Base-by-base conservation (phyloP, 2,888 invertebrate species). In the Erebia epiphron region DNA sequence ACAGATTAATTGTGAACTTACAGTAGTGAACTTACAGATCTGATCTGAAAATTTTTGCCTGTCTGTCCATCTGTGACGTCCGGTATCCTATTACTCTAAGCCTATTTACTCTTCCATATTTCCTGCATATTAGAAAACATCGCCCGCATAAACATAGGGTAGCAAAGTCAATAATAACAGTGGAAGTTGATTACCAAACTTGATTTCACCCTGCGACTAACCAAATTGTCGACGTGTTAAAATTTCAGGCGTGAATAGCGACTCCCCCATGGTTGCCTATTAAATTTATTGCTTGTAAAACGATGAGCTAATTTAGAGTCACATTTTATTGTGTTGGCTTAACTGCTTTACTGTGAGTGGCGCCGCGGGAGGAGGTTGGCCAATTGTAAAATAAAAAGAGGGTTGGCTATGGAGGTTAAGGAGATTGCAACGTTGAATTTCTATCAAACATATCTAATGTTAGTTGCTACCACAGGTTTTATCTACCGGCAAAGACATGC, bases 251-350 rank as follows among this genome's bases (percentile, higher is more conserved):
- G 80, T 80, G 83, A 85, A 81, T 82, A 82, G 73, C 67, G 76
- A 75, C 67, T 75, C 83, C 86, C 86, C 85, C 83, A 79, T 76
- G 79, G 84, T 82, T 82, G 88, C 85, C 90, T 86, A 91, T 92
- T 91, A 90, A 89, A 90, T 92, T 92, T 90, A 92, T 91, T 92
- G 89, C 89, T 89, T 90, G 92, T 92, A 93, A 92, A 92, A 88
- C 91, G 92, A 89, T 87, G 80, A 90, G 92, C 91, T 92, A 93
- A 92, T 92, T 92, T 90, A 84, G 86, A 91, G 90, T 88, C 85
- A 86, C 88, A 83, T 89, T 92, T 91, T 92, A 93, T 92, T 91
- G 88, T 91, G 89, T 92, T 90, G 88, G 85, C 86, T 84, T 89
- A 90, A 91, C 89, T 88, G 88, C 83, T 87, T 88, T 86, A 88